Evolutionary conservation across 2,888 invertebrate genomes (phyloP).

Genomic region (Amphipyra tragopoginis): DNA sequence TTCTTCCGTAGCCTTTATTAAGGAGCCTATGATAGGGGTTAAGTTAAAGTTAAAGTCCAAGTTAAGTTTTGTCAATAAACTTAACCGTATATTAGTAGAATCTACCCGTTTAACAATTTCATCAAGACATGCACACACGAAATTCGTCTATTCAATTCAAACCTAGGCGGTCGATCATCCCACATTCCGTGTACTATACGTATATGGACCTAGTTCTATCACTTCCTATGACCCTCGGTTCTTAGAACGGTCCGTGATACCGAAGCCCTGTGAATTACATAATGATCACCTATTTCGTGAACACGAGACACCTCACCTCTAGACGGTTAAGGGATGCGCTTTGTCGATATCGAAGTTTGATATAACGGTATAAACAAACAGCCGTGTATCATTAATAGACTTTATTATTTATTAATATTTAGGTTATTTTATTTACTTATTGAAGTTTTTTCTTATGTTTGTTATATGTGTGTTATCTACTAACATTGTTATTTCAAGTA

Average conservation of each 20-base stretch:
- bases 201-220: constrained; percentile 39
- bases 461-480: no score
- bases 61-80: no score
- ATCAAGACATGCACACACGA: neutral
- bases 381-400: no score
- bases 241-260: constrained; percentile 65
- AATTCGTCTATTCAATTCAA: neutral
- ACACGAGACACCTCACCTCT: constrained; percentile 69
- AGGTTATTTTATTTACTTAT: no score
- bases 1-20: no score
- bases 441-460: no score
- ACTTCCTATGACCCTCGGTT: constrained; percentile 63
- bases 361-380: neutral
- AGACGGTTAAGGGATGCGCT: constrained; percentile 57
- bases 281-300: constrained; percentile 83
- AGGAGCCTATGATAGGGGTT: no score
- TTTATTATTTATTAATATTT: no score
- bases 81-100: no score
- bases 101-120: neutral
- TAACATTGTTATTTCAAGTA: no score
- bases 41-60: no score
- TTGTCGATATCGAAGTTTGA: constrained; percentile 18
- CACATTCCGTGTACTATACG: constrained; percentile 10
- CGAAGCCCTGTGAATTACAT: constrained; percentile 77
- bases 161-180: neutral